These are phyloP conservation scores for Lineus longissimus DNA, from an alignment of 1,140 invertebrate genomes.

Conservation along the genomic window DNA sequence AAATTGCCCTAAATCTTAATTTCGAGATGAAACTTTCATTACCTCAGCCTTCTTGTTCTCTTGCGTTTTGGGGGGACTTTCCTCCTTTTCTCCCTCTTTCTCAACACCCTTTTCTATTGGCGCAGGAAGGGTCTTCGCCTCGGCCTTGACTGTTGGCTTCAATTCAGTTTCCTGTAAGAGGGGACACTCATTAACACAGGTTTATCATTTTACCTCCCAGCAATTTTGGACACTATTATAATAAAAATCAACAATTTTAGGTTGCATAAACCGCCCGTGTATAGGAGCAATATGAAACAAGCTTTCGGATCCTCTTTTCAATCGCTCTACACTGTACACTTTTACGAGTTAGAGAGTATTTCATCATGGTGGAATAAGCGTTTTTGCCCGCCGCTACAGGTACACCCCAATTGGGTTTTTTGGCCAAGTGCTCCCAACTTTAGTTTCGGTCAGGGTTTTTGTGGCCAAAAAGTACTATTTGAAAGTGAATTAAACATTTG, in stretches of 20 bases:
- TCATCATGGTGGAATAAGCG: too few relatives aligned
- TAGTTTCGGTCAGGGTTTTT: too few relatives aligned
- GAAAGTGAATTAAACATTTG: too few relatives aligned
- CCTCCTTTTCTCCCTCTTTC: conserved; percentile 58
- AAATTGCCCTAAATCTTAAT: conserved; percentile 42
- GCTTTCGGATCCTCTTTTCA: too few relatives aligned
- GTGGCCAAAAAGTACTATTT: too few relatives aligned
- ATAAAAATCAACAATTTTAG: not conserved
- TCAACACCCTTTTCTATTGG: conserved; percentile 24
- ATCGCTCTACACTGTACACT: too few relatives aligned
- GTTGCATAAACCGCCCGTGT: not conserved
- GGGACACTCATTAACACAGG: not conserved
- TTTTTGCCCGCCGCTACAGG: too few relatives aligned
- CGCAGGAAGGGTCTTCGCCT: conserved; percentile 9
- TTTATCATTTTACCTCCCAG: conserved; percentile 28
- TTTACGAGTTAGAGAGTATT: too few relatives aligned
- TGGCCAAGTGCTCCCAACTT: too few relatives aligned
- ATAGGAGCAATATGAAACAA: too few relatives aligned
- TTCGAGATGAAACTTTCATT: not conserved
- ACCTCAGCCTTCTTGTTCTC: conserved; percentile 27
- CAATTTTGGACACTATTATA: not conserved
- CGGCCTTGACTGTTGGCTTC: conserved; percentile 5
- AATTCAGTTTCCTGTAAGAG: not conserved
- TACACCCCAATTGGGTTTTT: too few relatives aligned
- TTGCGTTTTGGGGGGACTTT: conserved; percentile 46